phyloP scores from a whole-genome alignment of 2,113 vertebrate species.

The Bagarius yarrelli region DNA sequence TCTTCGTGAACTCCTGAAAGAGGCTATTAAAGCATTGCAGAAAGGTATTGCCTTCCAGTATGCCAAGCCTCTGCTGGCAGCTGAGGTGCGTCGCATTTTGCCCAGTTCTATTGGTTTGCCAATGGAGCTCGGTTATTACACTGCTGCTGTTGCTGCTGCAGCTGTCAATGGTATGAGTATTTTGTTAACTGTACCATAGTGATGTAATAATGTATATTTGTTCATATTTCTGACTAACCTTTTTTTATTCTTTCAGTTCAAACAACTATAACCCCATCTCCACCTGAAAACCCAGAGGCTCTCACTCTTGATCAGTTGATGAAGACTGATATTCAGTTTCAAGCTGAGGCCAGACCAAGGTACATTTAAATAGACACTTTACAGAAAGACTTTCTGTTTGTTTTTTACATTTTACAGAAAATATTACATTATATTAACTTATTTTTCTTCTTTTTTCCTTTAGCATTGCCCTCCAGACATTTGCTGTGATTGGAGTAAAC shows the following conservation, averaged over 20 bases:
- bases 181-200: not conserved
- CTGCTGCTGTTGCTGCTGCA: constrained; percentile 65
- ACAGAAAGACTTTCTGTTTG: not conserved
- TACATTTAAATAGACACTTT: constrained; percentile 25
- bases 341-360: constrained; percentile 69
- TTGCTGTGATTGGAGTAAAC: constrained; percentile 77
- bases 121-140: constrained; percentile 70
- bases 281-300: constrained; percentile 61
- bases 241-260: constrained; percentile 50
- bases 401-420: no score
- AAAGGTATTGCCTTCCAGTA: constrained; percentile 56
- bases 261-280: constrained; percentile 55
- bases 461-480: constrained; percentile 68
- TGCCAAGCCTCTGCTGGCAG: constrained; percentile 66
- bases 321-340: constrained; percentile 59
- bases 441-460: constrained; percentile 3
- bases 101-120: constrained; percentile 76
- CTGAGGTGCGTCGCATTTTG: constrained; percentile 69
- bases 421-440: not conserved
- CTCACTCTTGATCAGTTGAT: constrained; percentile 57
- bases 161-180: constrained; percentile 58
- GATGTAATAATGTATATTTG: not conserved
- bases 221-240: not conserved
- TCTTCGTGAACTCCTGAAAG: constrained; percentile 38
- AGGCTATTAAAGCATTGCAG: constrained; percentile 50